A percentile compares a stretch with the other conserved stretches of the same genome.
phyloP scores from a whole-genome alignment of 2,888 invertebrate species.

The Meteorus colon region DNA sequence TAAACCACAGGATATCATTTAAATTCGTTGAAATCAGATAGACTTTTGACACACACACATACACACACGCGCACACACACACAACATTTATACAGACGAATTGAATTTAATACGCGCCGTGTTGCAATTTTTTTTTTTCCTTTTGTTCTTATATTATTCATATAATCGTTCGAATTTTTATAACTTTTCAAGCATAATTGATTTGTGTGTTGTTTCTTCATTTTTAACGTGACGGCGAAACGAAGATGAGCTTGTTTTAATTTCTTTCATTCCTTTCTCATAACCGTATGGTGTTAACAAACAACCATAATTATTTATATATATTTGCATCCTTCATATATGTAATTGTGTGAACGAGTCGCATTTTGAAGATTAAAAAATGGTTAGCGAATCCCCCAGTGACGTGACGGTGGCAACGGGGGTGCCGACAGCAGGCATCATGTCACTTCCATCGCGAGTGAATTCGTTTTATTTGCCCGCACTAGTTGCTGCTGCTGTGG shows the following conservation, averaged over 20 bases:
- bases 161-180: neutral
- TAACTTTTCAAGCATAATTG: neutral
- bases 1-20: neutral
- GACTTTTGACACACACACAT: neutral
- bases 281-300: neutral
- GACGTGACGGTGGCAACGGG: constrained; percentile 68
- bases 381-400: constrained; percentile 70
- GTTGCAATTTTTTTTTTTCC: neutral
- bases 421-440: constrained; percentile 75
- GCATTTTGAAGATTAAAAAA: neutral
- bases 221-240: neutral
- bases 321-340: neutral
- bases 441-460: constrained; percentile 78
- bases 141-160: neutral
- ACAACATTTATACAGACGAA: constrained; percentile 4
- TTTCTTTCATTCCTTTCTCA: neutral
- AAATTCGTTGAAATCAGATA: neutral
- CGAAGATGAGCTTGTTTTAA: neutral
- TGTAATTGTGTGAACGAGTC: neutral
- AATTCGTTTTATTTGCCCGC: constrained; percentile 75
- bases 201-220: neutral
- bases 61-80: neutral
- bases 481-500: constrained; percentile 65
- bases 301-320: neutral
- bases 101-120: neutral